Evolutionary conservation across 2,888 invertebrate species (phyloP), one percentile per base, ranked within the genome.

Genomic region (Drosophila tripunctata): DNA sequence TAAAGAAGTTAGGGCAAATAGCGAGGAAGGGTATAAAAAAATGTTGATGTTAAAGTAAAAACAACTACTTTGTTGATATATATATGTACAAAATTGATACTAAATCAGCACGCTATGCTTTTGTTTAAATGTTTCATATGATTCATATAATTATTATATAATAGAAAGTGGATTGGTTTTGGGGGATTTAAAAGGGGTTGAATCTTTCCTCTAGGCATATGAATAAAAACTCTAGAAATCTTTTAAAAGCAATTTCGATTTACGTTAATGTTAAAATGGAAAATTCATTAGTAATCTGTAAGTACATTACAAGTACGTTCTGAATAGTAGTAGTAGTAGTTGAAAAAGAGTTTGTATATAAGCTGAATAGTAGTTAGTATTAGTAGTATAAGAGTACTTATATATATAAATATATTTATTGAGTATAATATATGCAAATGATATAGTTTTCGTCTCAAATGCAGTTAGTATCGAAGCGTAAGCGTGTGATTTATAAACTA

Each of bases 391-490:
- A 55, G 70, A 63, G 43, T 74, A 72, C 67, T 67, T 73, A 71
- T 58, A 31, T 52, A 31, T 38, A 52, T 50, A 55, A 48, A 52
- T 44, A 38, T 57, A 63, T 45, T 43, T 57, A 52, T 65, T 47
- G 38, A 54, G 30, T 67, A 69, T 65, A 75, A 51, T 70, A 51
- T 70, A 75, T 71, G 76, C 60, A 74, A 76, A 74, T 75, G 55
- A 60, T 63, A 35, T 66, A 27, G 30, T 41, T 44, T 55, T 38
- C 70, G 60, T 67, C 60, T 60, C 69, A 76, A 75, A 80, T 83
- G 87, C 87, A 77, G 78, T 87, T 87, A 87, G 75, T 83, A 78
- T 63, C 71, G 61, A 87, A 87, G 81, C 81, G 75, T 64, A 81
- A 81, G 81, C 87, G 84, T 81, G 87, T 84, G 81, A 77, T 67